Evolutionary conservation across 1,140 invertebrate species (phyloP).

Genomic region (Pseudomyrmex cubaensis): DNA sequence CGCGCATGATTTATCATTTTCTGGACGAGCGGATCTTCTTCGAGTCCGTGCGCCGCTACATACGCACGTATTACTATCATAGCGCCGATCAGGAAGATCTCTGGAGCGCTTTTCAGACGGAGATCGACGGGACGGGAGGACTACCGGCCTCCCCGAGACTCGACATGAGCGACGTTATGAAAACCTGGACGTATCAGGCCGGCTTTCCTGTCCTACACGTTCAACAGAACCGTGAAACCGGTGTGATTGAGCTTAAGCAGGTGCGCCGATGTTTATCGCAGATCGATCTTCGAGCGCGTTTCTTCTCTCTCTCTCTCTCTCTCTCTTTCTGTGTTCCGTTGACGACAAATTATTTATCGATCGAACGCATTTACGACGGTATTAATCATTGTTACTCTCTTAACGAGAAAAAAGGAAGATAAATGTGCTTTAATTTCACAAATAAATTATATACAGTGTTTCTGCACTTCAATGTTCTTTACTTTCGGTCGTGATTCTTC

Average conservation of each 20-base stretch:
- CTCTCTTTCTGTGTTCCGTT: slow-evolving; percentile 4
- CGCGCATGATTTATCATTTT: slow-evolving; percentile 67
- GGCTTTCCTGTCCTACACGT: slow-evolving; percentile 86
- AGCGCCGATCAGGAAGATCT: slow-evolving; percentile 60
- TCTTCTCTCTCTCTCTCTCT: slow-evolving; percentile 9
- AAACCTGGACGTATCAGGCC: slow-evolving; percentile 87
- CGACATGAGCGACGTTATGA: slow-evolving; percentile 84
- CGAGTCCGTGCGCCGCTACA: slow-evolving; percentile 56
- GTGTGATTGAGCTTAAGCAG: slow-evolving; percentile 77
- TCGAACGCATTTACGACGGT: slow-evolving; percentile 26
- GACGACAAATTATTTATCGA: slow-evolving; percentile 54
- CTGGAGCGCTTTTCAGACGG: slow-evolving; percentile 61
- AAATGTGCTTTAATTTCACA: neutral
- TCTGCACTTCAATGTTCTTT: neutral
- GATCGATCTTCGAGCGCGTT: slow-evolving; percentile 30
- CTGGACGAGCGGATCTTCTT: slow-evolving; percentile 61
- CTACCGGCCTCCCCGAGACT: slow-evolving; percentile 26
- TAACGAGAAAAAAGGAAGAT: slow-evolving; percentile 12
- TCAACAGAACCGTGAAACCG: slow-evolving; percentile 72
- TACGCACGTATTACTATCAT: slow-evolving; percentile 54
- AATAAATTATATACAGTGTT: slow-evolving; percentile 36
- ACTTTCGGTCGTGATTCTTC: neutral
- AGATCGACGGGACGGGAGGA: slow-evolving; percentile 19
- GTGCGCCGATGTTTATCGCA: slow-evolving; percentile 46
- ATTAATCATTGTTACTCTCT: slow-evolving; percentile 45